phyloP scores from a whole-genome alignment of 2,797 vertebrate species.

The Myioborus melanocephalus region DNA sequence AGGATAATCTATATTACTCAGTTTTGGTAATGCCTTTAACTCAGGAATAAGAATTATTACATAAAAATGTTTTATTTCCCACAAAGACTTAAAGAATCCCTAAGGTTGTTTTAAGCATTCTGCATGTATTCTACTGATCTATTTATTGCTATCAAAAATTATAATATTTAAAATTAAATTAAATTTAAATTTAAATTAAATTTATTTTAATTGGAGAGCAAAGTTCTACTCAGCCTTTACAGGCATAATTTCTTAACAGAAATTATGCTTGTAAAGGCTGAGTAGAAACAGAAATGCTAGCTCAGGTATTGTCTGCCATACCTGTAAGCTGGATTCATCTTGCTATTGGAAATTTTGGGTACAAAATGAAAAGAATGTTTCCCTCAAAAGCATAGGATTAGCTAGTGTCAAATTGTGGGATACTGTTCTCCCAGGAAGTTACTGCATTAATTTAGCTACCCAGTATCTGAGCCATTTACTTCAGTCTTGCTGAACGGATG shows the following conservation, averaged over 20 bases:
- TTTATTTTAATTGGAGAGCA: neutral
- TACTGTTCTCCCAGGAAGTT: neutral
- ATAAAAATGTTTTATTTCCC: neutral
- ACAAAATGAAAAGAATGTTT: neutral
- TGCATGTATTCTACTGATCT: neutral
- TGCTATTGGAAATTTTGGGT: neutral
- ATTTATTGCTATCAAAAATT: neutral
- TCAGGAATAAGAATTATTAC: neutral
- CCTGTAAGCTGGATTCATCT: neutral
- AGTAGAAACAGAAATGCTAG: neutral
- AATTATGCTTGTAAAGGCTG: neutral
- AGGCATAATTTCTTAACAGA: neutral
- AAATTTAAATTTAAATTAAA: neutral
- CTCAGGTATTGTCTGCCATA: neutral
- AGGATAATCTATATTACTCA: neutral
- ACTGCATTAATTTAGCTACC: neutral
- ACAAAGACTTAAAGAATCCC: neutral
- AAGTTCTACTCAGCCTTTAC: neutral
- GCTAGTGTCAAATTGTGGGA: neutral
- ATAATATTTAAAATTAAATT: neutral
- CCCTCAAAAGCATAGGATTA: neutral
- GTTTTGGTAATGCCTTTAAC: neutral
- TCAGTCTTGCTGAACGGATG: neutral
- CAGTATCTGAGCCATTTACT: neutral
- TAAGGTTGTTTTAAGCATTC: neutral